phyloP scores from a whole-genome alignment of 2,888 invertebrate genomes.

The Thumatha senex region DNA sequence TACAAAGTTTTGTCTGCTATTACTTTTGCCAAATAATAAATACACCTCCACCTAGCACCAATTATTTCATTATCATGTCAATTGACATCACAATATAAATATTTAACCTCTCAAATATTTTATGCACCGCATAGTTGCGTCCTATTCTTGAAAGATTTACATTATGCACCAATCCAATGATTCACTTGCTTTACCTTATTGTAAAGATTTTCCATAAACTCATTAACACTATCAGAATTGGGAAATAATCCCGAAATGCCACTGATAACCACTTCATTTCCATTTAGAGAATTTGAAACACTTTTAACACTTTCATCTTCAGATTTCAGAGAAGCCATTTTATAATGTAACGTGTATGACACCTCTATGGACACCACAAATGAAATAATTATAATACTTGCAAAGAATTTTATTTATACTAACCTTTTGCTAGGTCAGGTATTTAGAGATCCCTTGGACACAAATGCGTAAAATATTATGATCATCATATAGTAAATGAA shows the following conservation, averaged over 20 bases:
- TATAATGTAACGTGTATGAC: neutral
- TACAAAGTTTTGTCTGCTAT: too few species aligned
- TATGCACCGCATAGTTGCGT: too few species aligned
- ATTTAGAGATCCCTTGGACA: slow-evolving; percentile 4
- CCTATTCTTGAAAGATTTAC: too few species aligned
- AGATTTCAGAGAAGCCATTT: neutral
- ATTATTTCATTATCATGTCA: too few species aligned
- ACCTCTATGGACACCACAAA: neutral
- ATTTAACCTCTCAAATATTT: too few species aligned
- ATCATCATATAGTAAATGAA: too few species aligned
- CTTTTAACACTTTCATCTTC: neutral
- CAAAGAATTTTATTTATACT: slow-evolving; percentile 2
- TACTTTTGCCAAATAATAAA: too few species aligned
- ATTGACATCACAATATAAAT: too few species aligned
- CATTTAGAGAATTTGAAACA: slow-evolving; percentile 32
- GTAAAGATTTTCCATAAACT: slow-evolving; percentile 85
- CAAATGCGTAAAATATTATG: too few species aligned
- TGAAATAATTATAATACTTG: neutral
- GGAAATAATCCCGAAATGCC: slow-evolving; percentile 87
- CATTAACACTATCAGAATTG: slow-evolving; percentile 85
- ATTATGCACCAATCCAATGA: too few species aligned
- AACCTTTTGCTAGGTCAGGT: neutral
- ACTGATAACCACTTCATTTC: slow-evolving; percentile 83
- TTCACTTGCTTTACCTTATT: slow-evolving; percentile 72
- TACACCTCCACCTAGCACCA: too few species aligned